Evolutionary conservation across 2,113 vertebrate species (phyloP), one percentile per base, ranked within the genome.

Genomic region (Stegastes partitus): DNA sequence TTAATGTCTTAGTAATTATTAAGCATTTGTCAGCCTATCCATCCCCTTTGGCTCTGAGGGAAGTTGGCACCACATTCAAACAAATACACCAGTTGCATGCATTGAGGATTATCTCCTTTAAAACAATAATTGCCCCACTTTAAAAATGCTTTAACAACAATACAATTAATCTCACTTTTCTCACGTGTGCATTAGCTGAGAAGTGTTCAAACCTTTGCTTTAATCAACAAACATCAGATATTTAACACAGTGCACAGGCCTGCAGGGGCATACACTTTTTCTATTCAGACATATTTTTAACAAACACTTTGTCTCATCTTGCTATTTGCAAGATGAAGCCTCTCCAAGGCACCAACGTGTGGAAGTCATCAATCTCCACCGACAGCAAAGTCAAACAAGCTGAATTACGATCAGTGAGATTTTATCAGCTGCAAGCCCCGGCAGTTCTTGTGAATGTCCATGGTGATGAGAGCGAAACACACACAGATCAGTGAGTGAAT

Each of bases 371-470:
- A 63, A 74, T 81, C 57, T 63, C 19, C 7, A 1, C 34, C 44
- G 50, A n/a, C 47, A 72, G 23, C 1, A 10, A 10, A 45, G 49
- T 65, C 22, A 79, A 66, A 70, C 54, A 64, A 11, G 39, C 37
- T 25, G 59, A 54, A 34, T 77, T 53, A 62, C 15, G 53, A 26
- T 83, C 8, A 22, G 16, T 0, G 1, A 83, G 82, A 83, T 90
- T 21, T 74, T 74, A 88, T 88, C 89, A 57, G 18, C 42, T 76
- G 72, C 89, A 56, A 79, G 89, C 70, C 75, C 57, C 64, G 25
- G 75, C 85, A 81, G 57, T 74, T 81, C 68, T 37, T 42, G 7
- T 47, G 34, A 74, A 66, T 49, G 23, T 31, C 50, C 23, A 50
- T 21, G 8, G 22, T 76, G 19, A 68, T 61, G 45, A 73, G 21